Evolutionary conservation across 2,113 vertebrate species (phyloP).

Genomic region (Strix aluco): DNA sequence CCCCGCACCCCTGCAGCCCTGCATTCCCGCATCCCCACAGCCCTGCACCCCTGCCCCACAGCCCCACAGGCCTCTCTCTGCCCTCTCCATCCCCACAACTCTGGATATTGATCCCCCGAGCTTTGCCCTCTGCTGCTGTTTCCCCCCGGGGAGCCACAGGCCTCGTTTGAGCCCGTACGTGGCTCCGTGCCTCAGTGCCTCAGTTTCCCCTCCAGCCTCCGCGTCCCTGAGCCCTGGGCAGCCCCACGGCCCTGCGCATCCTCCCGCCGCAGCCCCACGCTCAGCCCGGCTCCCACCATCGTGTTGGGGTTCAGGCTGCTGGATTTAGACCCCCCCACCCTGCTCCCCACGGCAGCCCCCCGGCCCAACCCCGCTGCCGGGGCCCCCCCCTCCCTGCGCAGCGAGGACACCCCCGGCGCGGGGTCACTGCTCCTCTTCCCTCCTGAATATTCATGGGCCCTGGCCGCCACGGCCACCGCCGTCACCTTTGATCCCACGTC

Average conservation of each 20-base stretch:
- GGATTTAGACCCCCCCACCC: neutral
- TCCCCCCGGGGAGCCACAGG: neutral
- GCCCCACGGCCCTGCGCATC: neutral
- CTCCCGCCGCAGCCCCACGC: neutral
- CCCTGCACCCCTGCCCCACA: neutral
- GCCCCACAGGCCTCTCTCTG: neutral
- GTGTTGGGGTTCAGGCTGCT: neutral
- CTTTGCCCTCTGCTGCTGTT: conserved; percentile 10
- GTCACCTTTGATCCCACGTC: conserved; percentile 44
- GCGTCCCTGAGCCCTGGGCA: neutral
- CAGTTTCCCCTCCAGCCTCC: neutral
- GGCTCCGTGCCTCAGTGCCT: neutral
- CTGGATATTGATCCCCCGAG: neutral
- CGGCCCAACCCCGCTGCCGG: neutral
- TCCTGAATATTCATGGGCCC: neutral
- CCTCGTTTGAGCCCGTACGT: neutral
- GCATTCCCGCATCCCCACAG: neutral
- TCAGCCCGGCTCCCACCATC: neutral
- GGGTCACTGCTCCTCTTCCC: conserved; percentile 22
- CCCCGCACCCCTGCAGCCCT: neutral
- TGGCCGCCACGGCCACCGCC: neutral
- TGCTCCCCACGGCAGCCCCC: neutral
- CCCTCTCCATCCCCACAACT: neutral
- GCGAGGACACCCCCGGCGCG: neutral
- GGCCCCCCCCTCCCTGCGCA: neutral